A percentile compares a stretch with the other conserved stretches of the same genome.
These are phyloP conservation scores for Psettodes erumei DNA, from an alignment of 2,113 vertebrate genomes.

Conservation along the genomic window DNA sequence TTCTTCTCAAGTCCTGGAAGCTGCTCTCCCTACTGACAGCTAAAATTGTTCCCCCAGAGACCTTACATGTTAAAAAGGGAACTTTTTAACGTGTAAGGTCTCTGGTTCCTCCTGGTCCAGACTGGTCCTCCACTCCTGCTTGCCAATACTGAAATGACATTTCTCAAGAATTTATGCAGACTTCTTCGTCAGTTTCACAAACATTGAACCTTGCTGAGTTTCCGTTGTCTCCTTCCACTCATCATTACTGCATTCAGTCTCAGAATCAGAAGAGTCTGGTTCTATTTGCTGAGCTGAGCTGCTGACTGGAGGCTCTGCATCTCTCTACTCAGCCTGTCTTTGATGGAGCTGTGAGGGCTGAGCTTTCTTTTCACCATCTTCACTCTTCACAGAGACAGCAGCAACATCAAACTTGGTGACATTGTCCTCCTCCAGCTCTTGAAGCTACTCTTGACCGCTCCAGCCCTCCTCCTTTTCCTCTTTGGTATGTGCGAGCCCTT, in stretches of 20 bases:
- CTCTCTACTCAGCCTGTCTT: background rate
- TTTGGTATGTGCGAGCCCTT: background rate
- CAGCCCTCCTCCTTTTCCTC: slow-evolving; percentile 12
- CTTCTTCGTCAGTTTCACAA: background rate
- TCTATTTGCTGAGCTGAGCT: background rate
- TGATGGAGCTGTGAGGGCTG: background rate
- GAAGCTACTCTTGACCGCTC: background rate
- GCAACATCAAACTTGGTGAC: background rate
- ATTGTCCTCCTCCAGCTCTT: background rate
- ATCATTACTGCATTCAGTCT: slow-evolving; percentile 15
- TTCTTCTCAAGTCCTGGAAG: background rate
- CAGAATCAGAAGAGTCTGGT: background rate
- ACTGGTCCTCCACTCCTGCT: slow-evolving; percentile 4
- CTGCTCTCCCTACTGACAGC: background rate
- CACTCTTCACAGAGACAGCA: background rate
- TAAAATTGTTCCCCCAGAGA: too few relatives aligned
- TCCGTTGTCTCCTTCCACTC: background rate
- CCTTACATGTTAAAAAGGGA: slow-evolving; percentile 34
- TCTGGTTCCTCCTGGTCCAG: slow-evolving; percentile 25
- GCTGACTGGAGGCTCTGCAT: background rate
- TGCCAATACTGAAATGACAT: background rate
- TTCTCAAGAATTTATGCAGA: background rate
- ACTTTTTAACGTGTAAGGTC: slow-evolving; percentile 22
- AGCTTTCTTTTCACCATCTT: background rate
- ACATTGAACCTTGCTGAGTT: background rate